Conservation (phyloP, 2,797 vertebrate species). For the Clarias laeviceps region DNA sequence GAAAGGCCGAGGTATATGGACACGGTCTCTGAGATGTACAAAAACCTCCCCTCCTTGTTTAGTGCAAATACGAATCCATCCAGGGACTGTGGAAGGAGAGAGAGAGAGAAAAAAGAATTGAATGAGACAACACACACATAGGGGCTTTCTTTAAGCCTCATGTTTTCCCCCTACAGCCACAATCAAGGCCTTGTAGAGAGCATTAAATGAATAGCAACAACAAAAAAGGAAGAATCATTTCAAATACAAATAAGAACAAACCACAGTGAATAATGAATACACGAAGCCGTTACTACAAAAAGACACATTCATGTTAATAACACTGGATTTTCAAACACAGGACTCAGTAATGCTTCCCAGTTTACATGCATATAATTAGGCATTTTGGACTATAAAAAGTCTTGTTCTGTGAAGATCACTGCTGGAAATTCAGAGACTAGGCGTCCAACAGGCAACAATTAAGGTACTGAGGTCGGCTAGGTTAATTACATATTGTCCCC, state of each 20-base stretch:
- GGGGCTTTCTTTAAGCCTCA: constrained; percentile 42
- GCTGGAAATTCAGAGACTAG: constrained; percentile 71
- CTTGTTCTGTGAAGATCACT: constrained; percentile 65
- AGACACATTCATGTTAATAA: constrained; percentile 19
- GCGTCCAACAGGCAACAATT: constrained; percentile 81
- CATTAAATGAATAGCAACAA: constrained; percentile 48
- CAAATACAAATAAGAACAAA: constrained; percentile 26
- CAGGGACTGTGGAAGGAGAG: constrained; percentile 84
- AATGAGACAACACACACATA: constrained; percentile 43
- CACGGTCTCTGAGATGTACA: constrained; percentile 99
- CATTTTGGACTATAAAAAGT: constrained; percentile 25
- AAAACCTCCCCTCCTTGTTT: constrained; percentile 99
- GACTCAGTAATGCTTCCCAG: constrained; percentile 7
- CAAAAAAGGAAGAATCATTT: constrained; percentile 37
- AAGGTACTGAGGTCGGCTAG: constrained; percentile 81
- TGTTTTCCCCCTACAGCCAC: constrained; percentile 25
- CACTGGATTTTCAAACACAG: background rate
- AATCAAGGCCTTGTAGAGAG: constrained; percentile 37
- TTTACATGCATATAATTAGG: constrained; percentile 45
- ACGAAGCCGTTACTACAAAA: constrained; percentile 23
- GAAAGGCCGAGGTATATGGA: constrained; percentile 99
- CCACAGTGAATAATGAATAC: background rate
- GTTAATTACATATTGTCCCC: constrained; percentile 91
- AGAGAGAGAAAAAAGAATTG: constrained; percentile 10
- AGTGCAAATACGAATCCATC: constrained; percentile 99